Base-by-base conservation (phyloP, 53 echinoderm and acorn worm species). In the Stichopus horrens region DNA sequence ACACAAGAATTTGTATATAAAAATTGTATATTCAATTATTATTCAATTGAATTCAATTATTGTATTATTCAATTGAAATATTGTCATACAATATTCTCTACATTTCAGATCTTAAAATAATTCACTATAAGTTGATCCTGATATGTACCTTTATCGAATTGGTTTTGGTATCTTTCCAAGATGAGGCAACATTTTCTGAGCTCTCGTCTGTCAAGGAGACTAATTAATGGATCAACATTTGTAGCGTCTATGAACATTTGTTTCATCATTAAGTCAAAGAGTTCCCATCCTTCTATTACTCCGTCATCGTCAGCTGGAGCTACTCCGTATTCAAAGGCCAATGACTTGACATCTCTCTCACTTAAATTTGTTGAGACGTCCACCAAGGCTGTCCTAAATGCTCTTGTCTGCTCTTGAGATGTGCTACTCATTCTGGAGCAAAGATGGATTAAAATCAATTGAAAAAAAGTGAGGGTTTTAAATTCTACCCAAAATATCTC, bases 291-390 rank as follows among this genome's bases (percentile, higher is more conserved):
- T 71, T 71, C 71, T 4, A 7, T n/a, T n/a, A 71, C 6, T 71
- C 19, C 19, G 18, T 71, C 71, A 13, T 18, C 71, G 19, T 71
- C 71, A 71, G 71, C 71, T 4, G n/a, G 71, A 7, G 18, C 1
- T 71, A 71, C 19, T 16, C 71, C 71, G n/a, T 18, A 71, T 71
- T 71, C 71, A 71, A 71, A 71, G 18, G 71, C 71, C 71, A 71
- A 18, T 18, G 71, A 13, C 6, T 71, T 71, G n/a, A 71, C 19
- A 18, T 71, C 16, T 71, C 5, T 13, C 71, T 71, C 71, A 7
- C n/a, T 71, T 7, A 71, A 20, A 5, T 13, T 71, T 71, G 5
- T 71, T 13, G n/a, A 18, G 19, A 71, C 71, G n/a, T 71, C 71
- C 16, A 71, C 71, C 71, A 71, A 71, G 16, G n/a, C 71, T 71